Percentiles rank a stretch among this genome's conserved stretches.
These are phyloP conservation scores for Lepidotrigona ventralis DNA, from an alignment of 1,140 invertebrate genomes.

Conservation along the genomic window DNA sequence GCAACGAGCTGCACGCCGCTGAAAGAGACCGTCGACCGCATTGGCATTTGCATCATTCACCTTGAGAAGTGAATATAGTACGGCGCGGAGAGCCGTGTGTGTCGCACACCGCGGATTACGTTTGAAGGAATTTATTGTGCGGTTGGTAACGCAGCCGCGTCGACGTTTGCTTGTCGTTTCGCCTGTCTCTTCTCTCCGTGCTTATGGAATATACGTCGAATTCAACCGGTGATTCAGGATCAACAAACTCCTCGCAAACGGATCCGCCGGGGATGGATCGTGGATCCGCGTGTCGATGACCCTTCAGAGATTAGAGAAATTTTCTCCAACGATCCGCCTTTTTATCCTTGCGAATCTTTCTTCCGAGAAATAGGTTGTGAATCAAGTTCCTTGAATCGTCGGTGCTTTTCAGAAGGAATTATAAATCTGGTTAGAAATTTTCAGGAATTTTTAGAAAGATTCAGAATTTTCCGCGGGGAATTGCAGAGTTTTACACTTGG, in stretches of 20 bases:
- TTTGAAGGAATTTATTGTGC: constrained; percentile 65
- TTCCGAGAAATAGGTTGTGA: too few relatives aligned
- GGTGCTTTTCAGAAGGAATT: too few relatives aligned
- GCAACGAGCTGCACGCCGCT: constrained; percentile 55
- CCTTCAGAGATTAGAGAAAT: constrained; percentile 5
- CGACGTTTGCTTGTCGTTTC: constrained; percentile 13
- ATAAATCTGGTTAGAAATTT: too few relatives aligned
- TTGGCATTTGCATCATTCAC: constrained; percentile 68
- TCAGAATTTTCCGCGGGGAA: too few relatives aligned
- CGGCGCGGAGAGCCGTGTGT: constrained; percentile 61
- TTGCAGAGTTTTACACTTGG: too few relatives aligned
- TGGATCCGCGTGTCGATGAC: constrained; percentile 20
- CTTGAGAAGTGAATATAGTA: constrained; percentile 64
- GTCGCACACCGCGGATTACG: constrained; percentile 63
- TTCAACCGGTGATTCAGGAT: constrained; percentile 30
- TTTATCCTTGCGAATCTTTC: background rate
- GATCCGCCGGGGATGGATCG: background rate
- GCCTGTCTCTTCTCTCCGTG: background rate
- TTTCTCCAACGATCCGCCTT: background rate
- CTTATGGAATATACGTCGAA: constrained; percentile 40
- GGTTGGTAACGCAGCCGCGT: constrained; percentile 47
- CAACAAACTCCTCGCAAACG: background rate
- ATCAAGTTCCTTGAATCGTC: too few relatives aligned
- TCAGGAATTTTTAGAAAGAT: too few relatives aligned
- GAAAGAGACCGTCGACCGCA: constrained; percentile 64